These are phyloP conservation scores for Sebastes flavidus DNA, from an alignment of 2,797 vertebrate genomes.

Conservation along the genomic window DNA sequence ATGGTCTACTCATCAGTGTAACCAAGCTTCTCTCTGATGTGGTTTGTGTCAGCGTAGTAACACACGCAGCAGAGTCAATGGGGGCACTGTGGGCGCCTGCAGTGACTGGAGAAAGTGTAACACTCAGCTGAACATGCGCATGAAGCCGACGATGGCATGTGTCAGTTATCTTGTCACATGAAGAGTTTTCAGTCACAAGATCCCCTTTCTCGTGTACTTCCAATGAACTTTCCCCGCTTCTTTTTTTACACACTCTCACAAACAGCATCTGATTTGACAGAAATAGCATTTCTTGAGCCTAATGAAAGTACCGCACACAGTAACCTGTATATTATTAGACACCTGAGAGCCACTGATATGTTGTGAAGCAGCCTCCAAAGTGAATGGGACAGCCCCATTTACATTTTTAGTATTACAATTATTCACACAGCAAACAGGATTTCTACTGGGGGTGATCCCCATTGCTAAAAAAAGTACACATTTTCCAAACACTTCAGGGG, in stretches of 20 bases:
- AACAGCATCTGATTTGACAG: conserved; percentile 3
- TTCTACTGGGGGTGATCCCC: not conserved
- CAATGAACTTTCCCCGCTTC: conserved; percentile 14
- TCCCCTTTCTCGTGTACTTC: not conserved
- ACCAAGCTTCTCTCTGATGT: conserved; percentile 60
- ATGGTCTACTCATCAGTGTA: conserved; percentile 39
- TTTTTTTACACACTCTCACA: not conserved
- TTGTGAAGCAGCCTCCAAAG: not conserved
- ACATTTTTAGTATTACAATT: not conserved
- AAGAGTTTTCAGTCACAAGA: conserved; percentile 44
- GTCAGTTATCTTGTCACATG: conserved; percentile 28
- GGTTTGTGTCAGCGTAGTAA: conserved; percentile 50
- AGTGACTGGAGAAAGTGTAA: conserved; percentile 1
- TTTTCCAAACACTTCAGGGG: not conserved
- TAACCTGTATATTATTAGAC: conserved; percentile 10
- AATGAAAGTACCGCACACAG: not conserved
- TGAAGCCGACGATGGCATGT: not conserved
- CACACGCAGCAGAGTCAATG: conserved; percentile 21
- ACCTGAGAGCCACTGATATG: not conserved
- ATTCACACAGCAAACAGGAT: not conserved
- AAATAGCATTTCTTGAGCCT: not conserved
- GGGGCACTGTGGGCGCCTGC: conserved; percentile 22
- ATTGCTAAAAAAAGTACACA: not conserved
- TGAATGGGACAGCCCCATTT: conserved; percentile 38
- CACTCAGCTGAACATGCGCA: conserved; percentile 13